These are phyloP conservation scores for Dallia pectoralis DNA, from an alignment of 2,797 vertebrate species.

Conservation along the genomic window DNA sequence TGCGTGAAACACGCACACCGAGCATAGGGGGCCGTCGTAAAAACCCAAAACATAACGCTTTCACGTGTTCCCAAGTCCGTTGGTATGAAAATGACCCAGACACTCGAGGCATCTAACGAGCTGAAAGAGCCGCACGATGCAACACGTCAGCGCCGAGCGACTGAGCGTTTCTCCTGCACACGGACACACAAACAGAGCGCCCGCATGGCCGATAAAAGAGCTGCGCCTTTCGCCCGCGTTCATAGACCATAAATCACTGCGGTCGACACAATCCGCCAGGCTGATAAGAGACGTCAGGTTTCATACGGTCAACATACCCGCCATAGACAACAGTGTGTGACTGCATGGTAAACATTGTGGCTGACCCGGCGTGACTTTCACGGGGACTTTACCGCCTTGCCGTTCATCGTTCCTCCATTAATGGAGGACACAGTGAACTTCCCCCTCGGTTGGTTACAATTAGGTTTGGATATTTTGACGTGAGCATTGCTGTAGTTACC, in stretches of 20 bases:
- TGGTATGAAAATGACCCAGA: neutral
- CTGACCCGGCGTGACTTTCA: slow-evolving; percentile 40
- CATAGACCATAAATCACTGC: neutral
- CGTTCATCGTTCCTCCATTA: neutral
- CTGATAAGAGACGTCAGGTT: neutral
- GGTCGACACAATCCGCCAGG: neutral
- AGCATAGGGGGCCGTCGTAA: neutral
- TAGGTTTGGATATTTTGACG: too few species aligned
- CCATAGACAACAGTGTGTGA: neutral
- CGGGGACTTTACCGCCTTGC: neutral
- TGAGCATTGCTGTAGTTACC: neutral
- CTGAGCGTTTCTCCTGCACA: neutral
- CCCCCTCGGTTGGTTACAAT: too few species aligned
- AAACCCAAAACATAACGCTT: neutral
- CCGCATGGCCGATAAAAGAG: neutral
- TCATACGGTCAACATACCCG: neutral
- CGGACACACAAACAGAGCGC: neutral
- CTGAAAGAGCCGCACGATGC: neutral
- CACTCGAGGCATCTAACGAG: neutral
- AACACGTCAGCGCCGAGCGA: neutral
- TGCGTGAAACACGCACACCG: neutral
- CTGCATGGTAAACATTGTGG: slow-evolving; percentile 55
- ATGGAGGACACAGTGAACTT: too few species aligned
- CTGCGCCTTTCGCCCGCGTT: neutral
- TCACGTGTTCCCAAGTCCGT: neutral